Conservation (phyloP, 1,140 invertebrate genomes). For the Monomorium pharaonis region DNA sequence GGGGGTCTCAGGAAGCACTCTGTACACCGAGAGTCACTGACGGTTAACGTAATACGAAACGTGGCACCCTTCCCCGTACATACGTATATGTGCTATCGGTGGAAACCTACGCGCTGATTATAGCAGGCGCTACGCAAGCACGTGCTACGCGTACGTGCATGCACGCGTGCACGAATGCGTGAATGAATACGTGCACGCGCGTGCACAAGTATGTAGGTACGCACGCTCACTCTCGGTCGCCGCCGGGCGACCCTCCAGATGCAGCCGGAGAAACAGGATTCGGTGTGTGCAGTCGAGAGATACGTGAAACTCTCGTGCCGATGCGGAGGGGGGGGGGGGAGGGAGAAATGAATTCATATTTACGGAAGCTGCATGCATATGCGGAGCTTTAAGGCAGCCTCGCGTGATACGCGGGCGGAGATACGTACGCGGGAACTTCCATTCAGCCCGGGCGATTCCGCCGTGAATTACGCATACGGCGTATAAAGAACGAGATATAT, state of each 20-base stretch:
- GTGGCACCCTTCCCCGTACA: slow-evolving; percentile 7
- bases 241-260: slow-evolving; percentile 4
- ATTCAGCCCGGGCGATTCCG: slow-evolving; percentile 8
- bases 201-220: not conserved
- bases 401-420: not conserved
- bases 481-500: slow-evolving; percentile 9
- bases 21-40: slow-evolving; percentile 15
- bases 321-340: too few species aligned
- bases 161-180: slow-evolving; percentile 18
- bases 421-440: not conserved
- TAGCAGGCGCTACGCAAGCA: not conserved
- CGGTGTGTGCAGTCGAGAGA: slow-evolving; percentile 64
- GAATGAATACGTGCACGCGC: not conserved
- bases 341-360: slow-evolving; percentile 56
- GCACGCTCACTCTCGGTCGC: slow-evolving; percentile 11
- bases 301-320: slow-evolving; percentile 37
- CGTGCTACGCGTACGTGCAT: not conserved
- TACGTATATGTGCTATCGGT: not conserved
- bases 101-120: slow-evolving; percentile 20
- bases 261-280: slow-evolving; percentile 34
- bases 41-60: slow-evolving; percentile 46
- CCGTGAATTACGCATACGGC: slow-evolving; percentile 7
- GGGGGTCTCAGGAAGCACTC: slow-evolving; percentile 23
- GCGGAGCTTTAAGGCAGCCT: slow-evolving; percentile 22
- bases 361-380: slow-evolving; percentile 43